A percentile compares a stretch with the other conserved stretches of the same genome.
Conservation (phyloP, 1,140 invertebrate genomes). For the Drosophila ironensis region DNA sequence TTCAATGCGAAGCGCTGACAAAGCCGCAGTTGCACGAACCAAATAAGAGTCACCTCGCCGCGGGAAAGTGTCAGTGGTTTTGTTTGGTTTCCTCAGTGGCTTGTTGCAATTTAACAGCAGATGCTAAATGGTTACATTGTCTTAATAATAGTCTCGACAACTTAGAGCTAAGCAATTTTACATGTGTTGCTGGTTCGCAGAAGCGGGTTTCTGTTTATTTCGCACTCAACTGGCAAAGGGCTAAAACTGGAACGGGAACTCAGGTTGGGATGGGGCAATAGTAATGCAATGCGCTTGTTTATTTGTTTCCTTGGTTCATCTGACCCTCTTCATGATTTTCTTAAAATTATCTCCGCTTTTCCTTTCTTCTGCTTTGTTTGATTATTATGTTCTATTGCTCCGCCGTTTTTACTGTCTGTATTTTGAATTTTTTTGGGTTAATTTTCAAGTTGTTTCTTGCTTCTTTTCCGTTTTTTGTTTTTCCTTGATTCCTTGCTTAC, state of each 20-base stretch:
- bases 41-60: constrained; percentile 9
- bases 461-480: constrained; percentile 38
- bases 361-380: constrained; percentile 53
- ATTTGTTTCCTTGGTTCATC: constrained; percentile 15
- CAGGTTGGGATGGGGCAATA: constrained; percentile 42
- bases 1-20: constrained; percentile 41
- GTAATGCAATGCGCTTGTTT: constrained; percentile 11
- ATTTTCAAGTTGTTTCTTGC: constrained; percentile 25
- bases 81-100: not conserved
- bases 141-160: constrained; percentile 37
- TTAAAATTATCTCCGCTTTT: constrained; percentile 58
- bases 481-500: constrained; percentile 50
- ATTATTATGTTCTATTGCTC: constrained; percentile 63
- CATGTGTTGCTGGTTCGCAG: not conserved
- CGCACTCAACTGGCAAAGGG: constrained; percentile 26
- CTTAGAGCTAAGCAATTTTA: constrained; percentile 67
- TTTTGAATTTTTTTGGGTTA: constrained; percentile 13
- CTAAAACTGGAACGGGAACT: constrained; percentile 43
- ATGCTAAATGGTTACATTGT: constrained; percentile 20
- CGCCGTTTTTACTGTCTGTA: constrained; percentile 11
- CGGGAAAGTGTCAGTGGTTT: constrained; percentile 6
- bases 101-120: constrained; percentile 48
- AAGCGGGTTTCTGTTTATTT: constrained; percentile 14
- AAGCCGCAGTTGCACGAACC: constrained; percentile 24
- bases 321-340: constrained; percentile 23